Conservation (phyloP, 2,797 vertebrate species). For the Enteromius afrohamiltoni region DNA sequence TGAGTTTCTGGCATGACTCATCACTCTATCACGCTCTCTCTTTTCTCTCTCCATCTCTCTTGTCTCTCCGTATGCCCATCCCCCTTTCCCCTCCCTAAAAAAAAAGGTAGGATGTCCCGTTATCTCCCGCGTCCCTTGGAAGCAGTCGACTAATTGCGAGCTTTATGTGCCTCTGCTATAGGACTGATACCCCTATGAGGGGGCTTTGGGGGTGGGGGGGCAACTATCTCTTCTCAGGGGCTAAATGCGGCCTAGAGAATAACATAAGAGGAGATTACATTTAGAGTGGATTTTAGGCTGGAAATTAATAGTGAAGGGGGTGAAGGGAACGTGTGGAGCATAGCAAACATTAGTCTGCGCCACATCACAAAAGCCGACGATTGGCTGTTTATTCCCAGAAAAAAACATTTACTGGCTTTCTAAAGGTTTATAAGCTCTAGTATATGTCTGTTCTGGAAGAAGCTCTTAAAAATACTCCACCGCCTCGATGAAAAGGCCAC, state of each 20-base stretch:
- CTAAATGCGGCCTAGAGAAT: conserved; percentile 42
- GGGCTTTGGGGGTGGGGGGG: neutral
- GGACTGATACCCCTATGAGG: conserved; percentile 44
- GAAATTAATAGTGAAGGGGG: conserved; percentile 42
- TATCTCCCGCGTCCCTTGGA: conserved; percentile 39
- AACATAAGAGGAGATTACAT: conserved; percentile 50
- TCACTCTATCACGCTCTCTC: conserved; percentile 5
- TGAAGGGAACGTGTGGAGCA: conserved; percentile 18
- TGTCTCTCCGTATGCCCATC: conserved; percentile 4
- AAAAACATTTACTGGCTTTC: conserved; percentile 39
- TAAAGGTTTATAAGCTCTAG: conserved; percentile 16
- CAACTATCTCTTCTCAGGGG: conserved; percentile 42
- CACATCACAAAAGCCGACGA: conserved; percentile 1
- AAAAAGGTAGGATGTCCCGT: conserved; percentile 15
- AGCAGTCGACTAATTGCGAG: conserved; percentile 52
- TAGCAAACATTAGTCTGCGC: neutral
- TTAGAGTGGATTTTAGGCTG: conserved; percentile 46
- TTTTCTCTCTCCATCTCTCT: conserved; percentile 12
- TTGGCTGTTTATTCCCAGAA: conserved; percentile 34
- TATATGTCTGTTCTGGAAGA: conserved; percentile 47
- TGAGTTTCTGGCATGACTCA: conserved; percentile 52
- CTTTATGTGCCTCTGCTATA: conserved; percentile 44
- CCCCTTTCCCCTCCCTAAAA: neutral
- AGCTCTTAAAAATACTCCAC: conserved; percentile 71
- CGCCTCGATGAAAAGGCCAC: conserved; percentile 58